Evolutionary conservation across 2,888 invertebrate species (phyloP).

Genomic region (Megalurothrips usitatus): DNA sequence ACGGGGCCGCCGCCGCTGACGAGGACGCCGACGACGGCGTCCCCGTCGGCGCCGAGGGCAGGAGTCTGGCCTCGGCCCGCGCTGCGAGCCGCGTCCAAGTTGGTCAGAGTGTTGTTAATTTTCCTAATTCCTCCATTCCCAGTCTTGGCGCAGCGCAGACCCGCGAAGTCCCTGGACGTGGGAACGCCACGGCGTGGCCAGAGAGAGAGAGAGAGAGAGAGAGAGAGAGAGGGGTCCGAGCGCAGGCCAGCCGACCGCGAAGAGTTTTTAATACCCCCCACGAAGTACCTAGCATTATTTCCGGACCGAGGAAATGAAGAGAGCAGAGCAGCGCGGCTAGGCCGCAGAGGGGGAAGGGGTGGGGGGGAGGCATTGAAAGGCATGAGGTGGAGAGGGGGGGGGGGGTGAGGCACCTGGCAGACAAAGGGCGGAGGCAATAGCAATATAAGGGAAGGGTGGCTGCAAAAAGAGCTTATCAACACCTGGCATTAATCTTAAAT

Average conservation of each 20-base stretch:
- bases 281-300: not conserved
- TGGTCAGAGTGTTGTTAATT: not conserved
- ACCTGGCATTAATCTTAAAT: not conserved
- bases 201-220: not conserved
- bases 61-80: too few species aligned
- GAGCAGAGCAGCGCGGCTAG: not conserved
- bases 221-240: not conserved
- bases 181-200: not conserved
- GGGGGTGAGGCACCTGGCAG: not conserved
- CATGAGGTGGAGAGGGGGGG: not conserved
- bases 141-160: not conserved
- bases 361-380: not conserved
- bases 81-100: too few species aligned
- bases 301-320: not conserved
- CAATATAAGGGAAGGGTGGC: not conserved
- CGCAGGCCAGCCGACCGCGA: not conserved
- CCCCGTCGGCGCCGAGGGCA: too few species aligned
- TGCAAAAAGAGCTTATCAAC: not conserved
- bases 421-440: not conserved
- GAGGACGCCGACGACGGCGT: too few species aligned
- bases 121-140: constrained; percentile 4
- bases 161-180: not conserved
- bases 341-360: not conserved
- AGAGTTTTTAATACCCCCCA: not conserved
- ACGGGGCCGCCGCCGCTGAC: not conserved